A percentile compares a stretch with the other conserved stretches of the same genome.
phyloP scores from a whole-genome alignment of 2,113 vertebrate genomes.

The Peromyscus maniculatus region DNA sequence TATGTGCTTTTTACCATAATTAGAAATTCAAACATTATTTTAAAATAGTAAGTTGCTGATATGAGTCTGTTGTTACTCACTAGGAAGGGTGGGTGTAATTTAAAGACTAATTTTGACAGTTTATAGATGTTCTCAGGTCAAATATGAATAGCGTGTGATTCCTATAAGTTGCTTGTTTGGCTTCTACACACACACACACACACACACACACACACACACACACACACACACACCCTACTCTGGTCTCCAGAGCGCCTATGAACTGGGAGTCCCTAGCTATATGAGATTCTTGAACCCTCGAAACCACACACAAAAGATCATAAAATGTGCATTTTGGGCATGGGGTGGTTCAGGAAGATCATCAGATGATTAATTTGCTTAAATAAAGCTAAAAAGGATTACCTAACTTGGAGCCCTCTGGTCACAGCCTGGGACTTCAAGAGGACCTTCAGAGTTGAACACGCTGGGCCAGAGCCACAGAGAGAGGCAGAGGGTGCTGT shows the following conservation, averaged over 20 bases:
- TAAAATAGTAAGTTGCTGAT: background rate
- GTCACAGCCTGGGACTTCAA: constrained; percentile 3
- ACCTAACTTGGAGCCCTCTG: background rate
- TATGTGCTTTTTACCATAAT: background rate
- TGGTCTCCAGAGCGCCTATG: background rate
- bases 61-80: background rate
- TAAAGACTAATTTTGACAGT: background rate
- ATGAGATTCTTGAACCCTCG: background rate
- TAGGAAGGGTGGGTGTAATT: background rate
- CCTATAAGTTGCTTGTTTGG: background rate
- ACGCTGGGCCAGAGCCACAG: background rate
- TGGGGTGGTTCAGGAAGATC: background rate
- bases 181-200: background rate
- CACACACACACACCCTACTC: background rate
- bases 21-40: background rate
- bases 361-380: background rate
- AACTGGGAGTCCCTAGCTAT: background rate
- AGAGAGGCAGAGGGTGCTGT: background rate
- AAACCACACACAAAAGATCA: background rate
- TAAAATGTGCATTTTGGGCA: background rate
- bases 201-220: background rate
- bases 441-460: background rate
- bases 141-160: background rate
- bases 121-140: background rate
- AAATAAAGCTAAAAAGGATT: background rate